Evolutionary conservation across 2,797 vertebrate genomes (phyloP).

Genomic region (Cercopithecus neglectus): DNA sequence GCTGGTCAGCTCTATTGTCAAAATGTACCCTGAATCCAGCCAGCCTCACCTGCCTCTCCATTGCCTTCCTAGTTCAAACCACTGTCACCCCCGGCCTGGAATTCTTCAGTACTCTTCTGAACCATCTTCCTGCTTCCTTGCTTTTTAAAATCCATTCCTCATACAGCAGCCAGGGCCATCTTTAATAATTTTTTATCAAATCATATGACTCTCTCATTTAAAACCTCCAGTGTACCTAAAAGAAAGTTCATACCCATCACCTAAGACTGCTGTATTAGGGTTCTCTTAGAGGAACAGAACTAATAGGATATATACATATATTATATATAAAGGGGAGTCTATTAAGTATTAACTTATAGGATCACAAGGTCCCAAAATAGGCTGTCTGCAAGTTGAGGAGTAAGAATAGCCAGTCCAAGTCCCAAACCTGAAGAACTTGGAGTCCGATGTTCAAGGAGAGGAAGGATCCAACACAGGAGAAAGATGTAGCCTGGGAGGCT

Average conservation of each 20-base stretch:
- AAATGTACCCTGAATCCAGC: not conserved
- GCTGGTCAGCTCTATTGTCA: not conserved
- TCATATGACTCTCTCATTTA: not conserved
- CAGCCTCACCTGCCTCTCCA: not conserved
- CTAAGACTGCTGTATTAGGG: not conserved
- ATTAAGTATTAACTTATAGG: too few relatives aligned
- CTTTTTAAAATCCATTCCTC: not conserved
- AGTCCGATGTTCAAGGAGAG: too few relatives aligned
- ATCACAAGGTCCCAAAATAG: too few relatives aligned
- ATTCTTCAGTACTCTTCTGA: not conserved
- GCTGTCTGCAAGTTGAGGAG: too few relatives aligned
- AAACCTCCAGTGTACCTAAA: not conserved
- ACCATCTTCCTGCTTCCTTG: not conserved
- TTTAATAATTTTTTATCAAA: not conserved
- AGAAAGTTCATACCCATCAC: not conserved
- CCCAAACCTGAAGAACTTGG: too few relatives aligned
- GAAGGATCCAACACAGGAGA: too few relatives aligned
- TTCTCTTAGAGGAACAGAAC: not conserved
- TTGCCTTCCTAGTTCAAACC: not conserved
- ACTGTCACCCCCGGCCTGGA: not conserved
- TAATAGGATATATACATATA: not conserved
- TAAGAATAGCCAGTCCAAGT: too few relatives aligned
- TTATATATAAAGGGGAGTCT: not conserved
- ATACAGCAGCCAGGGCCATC: not conserved
- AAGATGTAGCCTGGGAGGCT: too few relatives aligned